Conservation (phyloP, 2,797 vertebrate genomes). For the Cheirogaleus major region DNA sequence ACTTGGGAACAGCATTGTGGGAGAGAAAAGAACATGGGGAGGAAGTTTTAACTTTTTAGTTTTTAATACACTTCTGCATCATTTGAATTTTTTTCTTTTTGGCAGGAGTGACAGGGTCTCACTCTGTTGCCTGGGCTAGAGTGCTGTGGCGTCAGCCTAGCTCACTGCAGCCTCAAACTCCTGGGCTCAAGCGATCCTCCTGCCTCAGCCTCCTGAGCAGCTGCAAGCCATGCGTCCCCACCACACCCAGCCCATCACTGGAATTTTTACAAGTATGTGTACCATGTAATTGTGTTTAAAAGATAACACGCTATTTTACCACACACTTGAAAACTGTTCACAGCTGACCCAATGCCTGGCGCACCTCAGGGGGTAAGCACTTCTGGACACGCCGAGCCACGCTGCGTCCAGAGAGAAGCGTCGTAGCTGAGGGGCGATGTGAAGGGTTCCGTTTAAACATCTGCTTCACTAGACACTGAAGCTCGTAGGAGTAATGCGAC, state of each 20-base stretch:
- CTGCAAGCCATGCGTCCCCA: background rate
- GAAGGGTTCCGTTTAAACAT: conserved; percentile 95
- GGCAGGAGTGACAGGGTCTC: background rate
- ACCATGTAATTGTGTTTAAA: background rate
- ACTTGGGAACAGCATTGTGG: background rate
- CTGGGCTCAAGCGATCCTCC: background rate
- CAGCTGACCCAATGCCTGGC: too few relatives aligned
- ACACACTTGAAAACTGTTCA: background rate
- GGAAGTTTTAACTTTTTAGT: background rate
- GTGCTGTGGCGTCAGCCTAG: background rate
- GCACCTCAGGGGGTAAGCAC: conserved; percentile 89
- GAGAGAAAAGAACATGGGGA: background rate
- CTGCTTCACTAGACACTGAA: conserved; percentile 93
- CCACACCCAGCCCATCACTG: background rate
- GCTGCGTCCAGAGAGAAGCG: conserved; percentile 91
- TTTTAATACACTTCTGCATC: background rate
- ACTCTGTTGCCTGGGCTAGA: background rate
- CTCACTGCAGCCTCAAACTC: background rate
- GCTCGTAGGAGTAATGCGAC: conserved; percentile 90
- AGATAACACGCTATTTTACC: background rate
- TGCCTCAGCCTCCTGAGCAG: background rate
- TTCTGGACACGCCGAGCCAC: conserved; percentile 85
- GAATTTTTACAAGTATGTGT: background rate
- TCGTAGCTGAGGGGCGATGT: conserved; percentile 92
- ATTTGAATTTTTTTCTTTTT: background rate